phyloP scores from a whole-genome alignment of 1,140 invertebrate genomes.

The Chironomus striatipennis region DNA sequence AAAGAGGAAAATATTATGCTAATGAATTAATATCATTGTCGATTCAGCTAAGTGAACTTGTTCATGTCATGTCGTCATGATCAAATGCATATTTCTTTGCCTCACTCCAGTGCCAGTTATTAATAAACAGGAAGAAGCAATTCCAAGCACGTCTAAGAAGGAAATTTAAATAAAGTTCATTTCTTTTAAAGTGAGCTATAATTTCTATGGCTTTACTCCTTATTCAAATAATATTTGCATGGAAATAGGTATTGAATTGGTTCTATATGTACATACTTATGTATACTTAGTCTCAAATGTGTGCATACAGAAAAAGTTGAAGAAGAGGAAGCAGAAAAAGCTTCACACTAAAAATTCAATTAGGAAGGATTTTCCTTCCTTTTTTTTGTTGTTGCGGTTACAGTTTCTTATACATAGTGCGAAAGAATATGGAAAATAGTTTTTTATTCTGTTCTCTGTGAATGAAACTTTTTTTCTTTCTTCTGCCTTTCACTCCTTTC shows the following conservation, averaged over 20 bases:
- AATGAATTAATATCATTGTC: slow-evolving; percentile 14
- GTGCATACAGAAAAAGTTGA: background rate
- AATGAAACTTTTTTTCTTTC: too few relatives aligned
- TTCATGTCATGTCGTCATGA: background rate
- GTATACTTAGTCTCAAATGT: background rate
- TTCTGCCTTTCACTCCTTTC: too few relatives aligned
- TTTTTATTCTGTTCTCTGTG: too few relatives aligned
- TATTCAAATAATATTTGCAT: background rate
- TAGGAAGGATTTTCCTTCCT: slow-evolving; percentile 6
- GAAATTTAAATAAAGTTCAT: slow-evolving; percentile 23
- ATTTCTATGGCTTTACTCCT: background rate
- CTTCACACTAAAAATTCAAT: slow-evolving; percentile 23
- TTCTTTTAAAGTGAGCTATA: slow-evolving; percentile 10
- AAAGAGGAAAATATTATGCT: slow-evolving; percentile 17
- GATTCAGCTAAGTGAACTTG: background rate
- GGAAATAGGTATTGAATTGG: background rate
- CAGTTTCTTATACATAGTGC: background rate
- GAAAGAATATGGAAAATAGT: too few relatives aligned
- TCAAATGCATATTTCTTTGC: background rate
- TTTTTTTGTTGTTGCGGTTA: too few relatives aligned
- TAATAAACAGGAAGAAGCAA: background rate
- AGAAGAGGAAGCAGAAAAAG: background rate
- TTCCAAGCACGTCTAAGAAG: slow-evolving; percentile 9
- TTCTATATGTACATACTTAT: too few relatives aligned
- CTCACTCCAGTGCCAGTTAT: background rate